Evolutionary conservation across 2,797 vertebrate species (phyloP).

Genomic region (Limnodromus scolopaceus): DNA sequence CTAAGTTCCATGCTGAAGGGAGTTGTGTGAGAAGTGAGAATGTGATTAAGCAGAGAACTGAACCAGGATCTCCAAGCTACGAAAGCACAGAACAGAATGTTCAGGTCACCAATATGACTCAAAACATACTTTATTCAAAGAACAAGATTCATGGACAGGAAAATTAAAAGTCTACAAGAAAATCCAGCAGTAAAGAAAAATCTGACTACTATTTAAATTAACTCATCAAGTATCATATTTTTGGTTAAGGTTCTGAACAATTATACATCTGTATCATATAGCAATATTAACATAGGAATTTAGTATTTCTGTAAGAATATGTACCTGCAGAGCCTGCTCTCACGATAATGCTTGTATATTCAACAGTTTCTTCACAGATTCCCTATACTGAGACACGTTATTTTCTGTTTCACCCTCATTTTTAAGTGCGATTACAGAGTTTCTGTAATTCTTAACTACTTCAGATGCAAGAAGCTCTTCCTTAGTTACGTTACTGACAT

Average conservation of each 20-base stretch:
- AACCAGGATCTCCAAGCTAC: not conserved
- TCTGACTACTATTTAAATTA: not conserved
- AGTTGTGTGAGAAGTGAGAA: not conserved
- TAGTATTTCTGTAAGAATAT: not conserved
- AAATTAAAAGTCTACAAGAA: not conserved
- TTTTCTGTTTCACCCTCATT: constrained; percentile 88
- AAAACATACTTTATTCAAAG: constrained; percentile 49
- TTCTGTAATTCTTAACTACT: constrained; percentile 86
- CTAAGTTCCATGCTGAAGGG: not conserved
- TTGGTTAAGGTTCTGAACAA: not conserved
- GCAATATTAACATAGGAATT: not conserved
- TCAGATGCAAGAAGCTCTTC: constrained; percentile 83
- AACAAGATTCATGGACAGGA: not conserved
- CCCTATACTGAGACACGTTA: constrained; percentile 85
- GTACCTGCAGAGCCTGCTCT: not conserved
- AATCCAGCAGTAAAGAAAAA: not conserved
- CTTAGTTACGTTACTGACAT: constrained; percentile 15
- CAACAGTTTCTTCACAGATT: constrained; percentile 89
- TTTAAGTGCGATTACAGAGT: constrained; percentile 84
- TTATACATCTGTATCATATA: not conserved
- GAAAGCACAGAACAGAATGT: not conserved
- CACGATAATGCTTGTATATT: constrained; percentile 27
- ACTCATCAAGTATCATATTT: not conserved
- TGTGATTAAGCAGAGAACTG: not conserved
- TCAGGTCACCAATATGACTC: not conserved